phyloP scores from a whole-genome alignment of 2,888 invertebrate genomes.

The Amblyjoppa fuscipennis region DNA sequence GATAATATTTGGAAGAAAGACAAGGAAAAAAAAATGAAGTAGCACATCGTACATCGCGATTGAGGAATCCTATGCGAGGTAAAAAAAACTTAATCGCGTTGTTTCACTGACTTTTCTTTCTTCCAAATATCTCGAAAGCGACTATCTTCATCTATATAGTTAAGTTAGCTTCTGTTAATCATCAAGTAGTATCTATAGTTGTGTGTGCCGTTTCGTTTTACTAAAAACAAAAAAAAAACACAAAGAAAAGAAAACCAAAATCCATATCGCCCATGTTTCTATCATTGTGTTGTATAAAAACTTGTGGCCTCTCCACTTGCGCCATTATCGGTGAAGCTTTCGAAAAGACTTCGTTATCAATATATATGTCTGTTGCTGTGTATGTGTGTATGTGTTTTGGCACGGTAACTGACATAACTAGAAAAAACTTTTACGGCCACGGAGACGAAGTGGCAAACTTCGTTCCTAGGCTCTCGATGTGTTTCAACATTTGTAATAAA shows the following conservation, averaged over 20 bases:
- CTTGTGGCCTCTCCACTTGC: constrained; percentile 25
- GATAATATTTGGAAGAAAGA: constrained; percentile 23
- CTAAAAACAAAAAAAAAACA: constrained; percentile 10
- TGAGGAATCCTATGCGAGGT: constrained; percentile 19
- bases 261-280: constrained; percentile 36
- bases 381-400: constrained; percentile 32
- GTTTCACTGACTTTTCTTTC: constrained; percentile 1
- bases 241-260: constrained; percentile 17
- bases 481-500: constrained; percentile 63
- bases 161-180: constrained; percentile 62
- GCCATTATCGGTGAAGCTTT: constrained; percentile 23
- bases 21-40: background rate
- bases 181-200: constrained; percentile 54
- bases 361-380: constrained; percentile 17
- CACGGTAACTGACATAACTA: constrained; percentile 59
- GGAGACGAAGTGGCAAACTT: constrained; percentile 52
- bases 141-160: constrained; percentile 58
- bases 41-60: constrained; percentile 11
- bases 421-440: constrained; percentile 44
- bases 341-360: constrained; percentile 36
- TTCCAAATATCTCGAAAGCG: constrained; percentile 37
- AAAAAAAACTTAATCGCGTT: constrained; percentile 25
- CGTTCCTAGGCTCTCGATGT: constrained; percentile 51
- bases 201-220: constrained; percentile 50
- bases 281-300: constrained; percentile 28